Conservation (phyloP, 2,888 invertebrate genomes). For the Brenthis hecate region DNA sequence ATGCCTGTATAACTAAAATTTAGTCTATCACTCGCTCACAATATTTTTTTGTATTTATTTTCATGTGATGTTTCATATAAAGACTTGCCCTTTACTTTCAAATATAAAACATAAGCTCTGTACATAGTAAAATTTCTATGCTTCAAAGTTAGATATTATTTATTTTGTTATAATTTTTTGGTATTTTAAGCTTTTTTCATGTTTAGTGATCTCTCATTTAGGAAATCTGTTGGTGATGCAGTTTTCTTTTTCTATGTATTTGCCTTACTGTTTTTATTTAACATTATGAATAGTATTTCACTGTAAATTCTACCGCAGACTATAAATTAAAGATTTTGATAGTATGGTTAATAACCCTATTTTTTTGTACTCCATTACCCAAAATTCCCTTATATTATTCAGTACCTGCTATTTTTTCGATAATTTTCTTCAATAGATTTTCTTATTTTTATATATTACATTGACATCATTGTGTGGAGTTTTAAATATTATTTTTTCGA, state of each 20-base stretch:
- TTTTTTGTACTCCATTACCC: background rate
- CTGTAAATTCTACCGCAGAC: conserved; percentile 10
- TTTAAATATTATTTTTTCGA: too few species aligned
- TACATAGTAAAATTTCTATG: background rate
- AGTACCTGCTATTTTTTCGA: background rate
- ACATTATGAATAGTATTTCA: background rate
- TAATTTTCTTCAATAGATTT: background rate
- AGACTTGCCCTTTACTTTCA: too few species aligned
- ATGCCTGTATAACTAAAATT: too few species aligned
- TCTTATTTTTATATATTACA: background rate
- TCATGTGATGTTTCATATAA: background rate
- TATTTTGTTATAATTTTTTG: background rate
- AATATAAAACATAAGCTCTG: background rate
- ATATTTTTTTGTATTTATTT: too few species aligned
- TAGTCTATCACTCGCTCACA: too few species aligned
- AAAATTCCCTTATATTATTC: background rate
- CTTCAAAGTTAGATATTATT: conserved; percentile 5
- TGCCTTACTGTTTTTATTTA: background rate
- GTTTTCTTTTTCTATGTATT: background rate
- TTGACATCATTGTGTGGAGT: too few species aligned
- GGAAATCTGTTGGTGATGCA: background rate
- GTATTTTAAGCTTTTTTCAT: background rate
- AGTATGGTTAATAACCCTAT: background rate
- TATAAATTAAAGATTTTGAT: conserved; percentile 25
- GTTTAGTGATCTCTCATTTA: conserved; percentile 4